Evolutionary conservation across 2,888 invertebrate genomes (phyloP).

Genomic region (Rhaphigaster nebulosa): DNA sequence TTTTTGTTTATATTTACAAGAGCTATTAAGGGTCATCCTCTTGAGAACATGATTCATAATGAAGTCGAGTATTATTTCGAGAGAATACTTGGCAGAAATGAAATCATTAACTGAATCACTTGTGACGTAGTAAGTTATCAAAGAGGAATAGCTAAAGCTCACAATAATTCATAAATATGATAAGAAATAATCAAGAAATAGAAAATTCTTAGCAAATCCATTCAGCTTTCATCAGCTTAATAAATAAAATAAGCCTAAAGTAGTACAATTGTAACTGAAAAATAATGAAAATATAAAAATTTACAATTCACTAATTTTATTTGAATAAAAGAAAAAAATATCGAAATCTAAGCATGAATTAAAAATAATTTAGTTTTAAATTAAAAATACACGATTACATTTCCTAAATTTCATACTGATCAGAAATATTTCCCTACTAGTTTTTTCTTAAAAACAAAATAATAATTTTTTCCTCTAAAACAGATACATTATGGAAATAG

Average conservation of each 20-base stretch:
- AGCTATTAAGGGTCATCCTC: neutral
- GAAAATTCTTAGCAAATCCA: neutral
- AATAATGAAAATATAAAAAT: no score
- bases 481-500: no score
- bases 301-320: no score
- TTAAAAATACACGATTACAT: no score
- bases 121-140: neutral
- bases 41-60: neutral
- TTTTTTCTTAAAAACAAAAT: no score
- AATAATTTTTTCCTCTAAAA: no score
- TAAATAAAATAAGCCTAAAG: neutral
- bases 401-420: no score
- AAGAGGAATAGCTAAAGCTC: neutral
- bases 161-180: neutral
- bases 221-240: neutral
- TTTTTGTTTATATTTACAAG: neutral
- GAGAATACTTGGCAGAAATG: neutral
- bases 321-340: neutral
- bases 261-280: no score
- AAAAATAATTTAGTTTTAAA: neutral
- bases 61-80: neutral
- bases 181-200: neutral
- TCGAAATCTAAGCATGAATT: neutral
- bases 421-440: no score
- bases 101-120: constrained; percentile 1